A percentile compares a stretch with the other conserved stretches of the same genome.
Conservation (phyloP, 2,888 invertebrate genomes). For the Drosophila macrothrix region DNA sequence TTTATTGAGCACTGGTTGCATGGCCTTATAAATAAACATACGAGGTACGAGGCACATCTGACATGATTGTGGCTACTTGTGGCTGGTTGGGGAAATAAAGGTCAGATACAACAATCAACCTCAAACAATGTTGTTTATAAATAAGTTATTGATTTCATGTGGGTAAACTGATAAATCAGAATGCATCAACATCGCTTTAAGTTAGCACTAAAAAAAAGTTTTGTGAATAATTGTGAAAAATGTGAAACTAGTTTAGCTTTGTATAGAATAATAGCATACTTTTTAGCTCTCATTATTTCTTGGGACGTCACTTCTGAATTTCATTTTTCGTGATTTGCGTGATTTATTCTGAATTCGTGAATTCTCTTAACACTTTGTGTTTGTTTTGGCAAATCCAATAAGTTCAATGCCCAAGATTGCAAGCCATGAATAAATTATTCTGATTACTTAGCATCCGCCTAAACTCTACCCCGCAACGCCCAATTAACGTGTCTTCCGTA, state of each 20-base stretch:
- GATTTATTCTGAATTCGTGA: neutral
- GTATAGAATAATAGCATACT: neutral
- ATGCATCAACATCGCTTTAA: neutral
- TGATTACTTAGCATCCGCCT: conserved; percentile 52
- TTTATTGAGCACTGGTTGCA: conserved; percentile 22
- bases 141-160: neutral
- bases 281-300: neutral
- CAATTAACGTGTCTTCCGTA: conserved; percentile 54
- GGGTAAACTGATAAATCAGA: neutral
- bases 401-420: conserved; percentile 48
- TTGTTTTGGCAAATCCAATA: conserved; percentile 28
- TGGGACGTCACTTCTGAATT: neutral
- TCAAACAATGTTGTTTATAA: neutral
- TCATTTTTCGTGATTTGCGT: neutral
- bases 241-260: neutral
- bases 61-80: neutral
- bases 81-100: conserved; percentile 15
- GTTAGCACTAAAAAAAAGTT: neutral
- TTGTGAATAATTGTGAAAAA: neutral
- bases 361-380: conserved; percentile 6
- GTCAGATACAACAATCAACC: conserved; percentile 5
- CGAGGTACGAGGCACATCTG: neutral
- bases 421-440: conserved; percentile 48
- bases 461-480: conserved; percentile 12
- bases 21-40: conserved; percentile 30